These are phyloP conservation scores for Ridgeia piscesae DNA, from an alignment of 1,140 invertebrate species.

Conservation along the genomic window DNA sequence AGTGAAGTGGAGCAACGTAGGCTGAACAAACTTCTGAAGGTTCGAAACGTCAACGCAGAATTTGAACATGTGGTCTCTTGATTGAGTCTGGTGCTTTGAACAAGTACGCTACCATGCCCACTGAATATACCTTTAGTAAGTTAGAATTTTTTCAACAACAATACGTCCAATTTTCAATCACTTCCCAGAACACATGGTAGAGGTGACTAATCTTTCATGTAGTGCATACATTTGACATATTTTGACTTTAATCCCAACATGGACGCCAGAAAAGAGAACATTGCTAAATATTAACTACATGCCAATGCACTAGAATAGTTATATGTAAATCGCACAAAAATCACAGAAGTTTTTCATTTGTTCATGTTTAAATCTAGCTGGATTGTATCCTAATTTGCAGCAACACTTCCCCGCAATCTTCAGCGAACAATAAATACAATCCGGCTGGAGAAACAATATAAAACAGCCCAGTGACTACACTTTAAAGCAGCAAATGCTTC, in stretches of 20 bases:
- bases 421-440: background rate
- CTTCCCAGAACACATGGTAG: background rate
- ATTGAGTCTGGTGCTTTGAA: no score
- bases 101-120: no score
- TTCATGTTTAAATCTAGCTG: background rate
- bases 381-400: background rate
- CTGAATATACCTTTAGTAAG: background rate
- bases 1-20: no score
- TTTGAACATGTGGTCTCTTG: no score
- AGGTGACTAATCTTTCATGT: background rate
- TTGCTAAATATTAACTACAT: background rate
- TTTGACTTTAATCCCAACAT: background rate
- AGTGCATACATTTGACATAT: background rate
- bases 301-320: background rate
- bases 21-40: no score
- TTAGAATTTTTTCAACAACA: background rate
- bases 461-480: background rate
- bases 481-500: background rate
- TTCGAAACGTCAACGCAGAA: no score
- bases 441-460: background rate
- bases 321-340: background rate
- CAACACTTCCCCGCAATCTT: background rate
- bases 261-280: background rate
- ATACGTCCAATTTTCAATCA: background rate
- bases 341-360: background rate